These are phyloP conservation scores for Drosophila malerkotliana DNA, from an alignment of 1,140 invertebrate genomes.

Conservation along the genomic window DNA sequence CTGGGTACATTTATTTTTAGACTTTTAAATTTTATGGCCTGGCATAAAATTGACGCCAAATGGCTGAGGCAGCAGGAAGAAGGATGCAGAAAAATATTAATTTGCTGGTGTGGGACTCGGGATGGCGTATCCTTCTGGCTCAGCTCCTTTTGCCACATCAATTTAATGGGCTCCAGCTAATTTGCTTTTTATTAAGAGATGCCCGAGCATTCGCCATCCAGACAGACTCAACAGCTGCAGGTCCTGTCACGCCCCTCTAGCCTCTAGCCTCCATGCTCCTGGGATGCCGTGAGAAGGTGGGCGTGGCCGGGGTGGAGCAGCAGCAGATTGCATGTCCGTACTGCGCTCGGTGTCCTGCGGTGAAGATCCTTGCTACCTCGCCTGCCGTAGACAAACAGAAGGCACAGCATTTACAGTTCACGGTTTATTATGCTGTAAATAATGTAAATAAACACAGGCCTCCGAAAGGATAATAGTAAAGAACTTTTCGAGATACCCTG, in stretches of 20 bases:
- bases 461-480: background rate
- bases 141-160: constrained; percentile 49
- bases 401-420: constrained; percentile 40
- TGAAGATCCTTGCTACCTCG: constrained; percentile 20
- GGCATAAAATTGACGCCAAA: constrained; percentile 58
- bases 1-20: constrained; percentile 36
- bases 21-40: constrained; percentile 60
- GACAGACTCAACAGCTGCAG: constrained; percentile 13
- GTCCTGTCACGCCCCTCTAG: background rate
- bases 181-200: constrained; percentile 75
- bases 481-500: background rate
- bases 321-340: constrained; percentile 24
- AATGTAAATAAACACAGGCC: constrained; percentile 48
- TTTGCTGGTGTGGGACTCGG: constrained; percentile 7
- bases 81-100: constrained; percentile 39
- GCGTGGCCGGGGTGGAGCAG: background rate
- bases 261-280: background rate
- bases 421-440: constrained; percentile 72
- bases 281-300: constrained; percentile 18
- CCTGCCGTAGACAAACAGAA: constrained; percentile 40
- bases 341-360: constrained; percentile 5
- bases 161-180: constrained; percentile 74
- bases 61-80: constrained; percentile 5
- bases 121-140: constrained; percentile 12
- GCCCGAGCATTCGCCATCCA: constrained; percentile 26